Conservation (phyloP, 1,140 invertebrate species). For the Drosophila burlai region DNA sequence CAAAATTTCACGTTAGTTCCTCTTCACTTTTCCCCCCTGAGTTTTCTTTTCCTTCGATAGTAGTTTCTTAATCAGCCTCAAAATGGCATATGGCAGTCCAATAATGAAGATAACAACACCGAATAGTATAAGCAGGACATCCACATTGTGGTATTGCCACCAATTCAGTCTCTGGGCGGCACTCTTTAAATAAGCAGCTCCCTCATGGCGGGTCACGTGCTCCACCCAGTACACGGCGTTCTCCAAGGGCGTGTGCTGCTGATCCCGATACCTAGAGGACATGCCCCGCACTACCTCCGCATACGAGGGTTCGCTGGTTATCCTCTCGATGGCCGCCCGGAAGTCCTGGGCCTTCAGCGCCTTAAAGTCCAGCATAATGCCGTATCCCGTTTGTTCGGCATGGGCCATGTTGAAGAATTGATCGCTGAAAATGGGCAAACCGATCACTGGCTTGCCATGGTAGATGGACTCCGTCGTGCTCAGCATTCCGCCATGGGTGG, state of each 20-base stretch:
- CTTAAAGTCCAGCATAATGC: slow-evolving; percentile 47
- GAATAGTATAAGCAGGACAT: slow-evolving; percentile 45
- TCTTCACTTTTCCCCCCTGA: slow-evolving; percentile 4
- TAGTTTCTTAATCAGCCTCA: not conserved
- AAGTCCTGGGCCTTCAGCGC: slow-evolving; percentile 34
- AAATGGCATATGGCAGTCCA: slow-evolving; percentile 21
- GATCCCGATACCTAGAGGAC: slow-evolving; percentile 88
- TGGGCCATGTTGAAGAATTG: slow-evolving; percentile 83
- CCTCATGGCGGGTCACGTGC: slow-evolving; percentile 88
- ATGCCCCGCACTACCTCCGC: slow-evolving; percentile 72
- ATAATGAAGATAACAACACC: not conserved
- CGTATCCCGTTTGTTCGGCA: slow-evolving; percentile 59
- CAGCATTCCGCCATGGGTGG: slow-evolving; percentile 88
- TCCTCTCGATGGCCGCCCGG: slow-evolving; percentile 47
- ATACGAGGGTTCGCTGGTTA: slow-evolving; percentile 56
- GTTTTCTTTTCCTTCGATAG: not conserved
- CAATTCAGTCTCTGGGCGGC: slow-evolving; percentile 57
- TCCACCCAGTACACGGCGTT: slow-evolving; percentile 90
- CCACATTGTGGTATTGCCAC: slow-evolving; percentile 64
- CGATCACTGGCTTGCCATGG: slow-evolving; percentile 87
- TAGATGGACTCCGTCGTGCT: slow-evolving; percentile 87
- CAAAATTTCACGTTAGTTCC: not conserved
- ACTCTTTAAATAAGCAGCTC: slow-evolving; percentile 74
- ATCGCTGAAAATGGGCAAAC: slow-evolving; percentile 87
- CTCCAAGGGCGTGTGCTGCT: slow-evolving; percentile 87